phyloP scores from a whole-genome alignment of 2,797 vertebrate genomes.

The Bucorvus abyssinicus region DNA sequence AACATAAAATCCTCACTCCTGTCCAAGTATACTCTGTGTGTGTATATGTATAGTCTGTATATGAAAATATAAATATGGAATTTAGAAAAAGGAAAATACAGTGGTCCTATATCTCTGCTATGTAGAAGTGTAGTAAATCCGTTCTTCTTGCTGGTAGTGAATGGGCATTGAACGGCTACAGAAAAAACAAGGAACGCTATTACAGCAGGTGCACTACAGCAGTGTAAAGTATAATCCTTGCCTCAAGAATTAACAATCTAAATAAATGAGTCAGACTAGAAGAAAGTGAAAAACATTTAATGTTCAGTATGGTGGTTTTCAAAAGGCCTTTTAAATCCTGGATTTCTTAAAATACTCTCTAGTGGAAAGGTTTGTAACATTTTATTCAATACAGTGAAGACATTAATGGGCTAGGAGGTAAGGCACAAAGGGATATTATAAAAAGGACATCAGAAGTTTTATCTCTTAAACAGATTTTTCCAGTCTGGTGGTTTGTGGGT shows the following conservation, averaged over 20 bases:
- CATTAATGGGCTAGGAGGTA: not conserved
- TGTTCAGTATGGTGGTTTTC: not conserved
- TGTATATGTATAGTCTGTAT: not conserved
- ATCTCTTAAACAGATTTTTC: constrained; percentile 12
- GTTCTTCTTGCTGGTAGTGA: not conserved
- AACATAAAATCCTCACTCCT: not conserved
- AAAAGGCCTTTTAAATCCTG: not conserved
- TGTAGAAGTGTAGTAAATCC: not conserved
- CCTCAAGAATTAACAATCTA: not conserved
- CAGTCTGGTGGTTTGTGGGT: not conserved
- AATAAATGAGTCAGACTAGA: not conserved
- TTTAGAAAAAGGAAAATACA: not conserved
- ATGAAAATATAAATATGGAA: not conserved
- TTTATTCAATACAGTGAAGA: not conserved
- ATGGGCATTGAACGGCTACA: not conserved
- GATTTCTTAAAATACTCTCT: not conserved
- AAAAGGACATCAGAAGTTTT: constrained; percentile 1
- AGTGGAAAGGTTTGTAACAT: not conserved
- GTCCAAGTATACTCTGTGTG: not conserved
- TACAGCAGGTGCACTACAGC: not conserved
- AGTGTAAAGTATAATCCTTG: not conserved
- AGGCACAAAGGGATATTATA: not conserved
- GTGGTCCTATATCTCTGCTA: not conserved
- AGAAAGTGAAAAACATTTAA: not conserved
- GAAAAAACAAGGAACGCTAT: rapidly evolving